Conservation (phyloP, 2,797 vertebrate species). For the Numenius phaeopus region DNA sequence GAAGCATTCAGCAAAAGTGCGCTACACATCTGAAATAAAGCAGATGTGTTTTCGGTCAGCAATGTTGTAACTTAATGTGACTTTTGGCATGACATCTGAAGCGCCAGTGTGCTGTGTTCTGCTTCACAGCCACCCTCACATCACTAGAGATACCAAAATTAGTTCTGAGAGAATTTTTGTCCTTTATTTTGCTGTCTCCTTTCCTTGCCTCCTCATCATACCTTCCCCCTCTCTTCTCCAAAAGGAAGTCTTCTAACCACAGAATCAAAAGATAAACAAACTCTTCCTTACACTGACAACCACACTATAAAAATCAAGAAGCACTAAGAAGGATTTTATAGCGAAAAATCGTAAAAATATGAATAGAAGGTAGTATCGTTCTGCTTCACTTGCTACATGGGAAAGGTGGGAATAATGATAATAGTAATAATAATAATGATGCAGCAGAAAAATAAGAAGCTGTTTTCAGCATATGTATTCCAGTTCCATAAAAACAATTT, state of each 20-base stretch:
- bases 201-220: not conserved
- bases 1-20: not conserved
- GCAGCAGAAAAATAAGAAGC: not conserved
- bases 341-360: not conserved
- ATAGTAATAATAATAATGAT: not conserved
- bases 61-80: constrained; percentile 18
- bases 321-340: not conserved
- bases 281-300: not conserved
- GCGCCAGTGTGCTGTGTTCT: not conserved
- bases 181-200: not conserved
- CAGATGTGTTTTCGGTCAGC: constrained; percentile 22
- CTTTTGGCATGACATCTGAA: constrained; percentile 50
- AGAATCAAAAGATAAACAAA: not conserved
- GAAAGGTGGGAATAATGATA: not conserved
- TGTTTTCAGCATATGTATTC: not conserved
- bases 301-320: not conserved
- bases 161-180: not conserved
- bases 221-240: not conserved
- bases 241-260: not conserved
- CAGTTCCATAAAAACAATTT: not conserved
- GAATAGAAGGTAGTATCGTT: not conserved
- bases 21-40: constrained; percentile 21
- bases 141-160: not conserved
- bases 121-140: not conserved
- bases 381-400: not conserved